Evolutionary conservation across 2,797 vertebrate genomes (phyloP), one percentile per base, ranked within the genome.

Genomic region (Protonibea diacanthus): DNA sequence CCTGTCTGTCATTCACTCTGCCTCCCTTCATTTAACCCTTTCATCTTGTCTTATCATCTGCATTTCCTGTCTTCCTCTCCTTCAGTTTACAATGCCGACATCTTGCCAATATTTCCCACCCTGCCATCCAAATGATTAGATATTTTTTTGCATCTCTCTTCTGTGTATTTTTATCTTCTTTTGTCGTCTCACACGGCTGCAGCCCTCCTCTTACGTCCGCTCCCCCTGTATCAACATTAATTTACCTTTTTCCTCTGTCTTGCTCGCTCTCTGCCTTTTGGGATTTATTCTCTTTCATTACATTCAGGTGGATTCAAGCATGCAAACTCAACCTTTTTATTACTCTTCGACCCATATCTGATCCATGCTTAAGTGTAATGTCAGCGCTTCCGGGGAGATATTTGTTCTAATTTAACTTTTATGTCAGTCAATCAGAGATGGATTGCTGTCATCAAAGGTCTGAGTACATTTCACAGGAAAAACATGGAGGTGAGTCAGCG

Each of bases 1-100:
- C 81, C 80, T 84, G 78, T 63, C 71, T 21, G 48, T 63, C 49
- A 13, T 59, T 80, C 60, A 44, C 20, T n/a, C n/a, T 13, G 11
- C 15, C 33, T 38, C 38, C 56, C 29, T 59, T 71, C 10, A 49
- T 74, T 73, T 78, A 80, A 87, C 73, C 71, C 59, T 13, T 42
- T 42, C 60, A 44, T 21, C 13, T 3, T 38, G 13, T 68, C 53
- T 33, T 21, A 44, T 58, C 17, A 14, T 55, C 27, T 57, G 23
- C 5, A 20, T 67, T 21, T 74, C 44, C 49, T 38, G 5, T 17
- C 14, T 33, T 40, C 4, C 10, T 45, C 14, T 27, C 6, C 14
- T 13, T 9, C n/a, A 44, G 2, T 79, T 69, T 72, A 33, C 53
- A 65, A 38, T 15, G 23, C 20, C 23, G 53, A 42, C 5, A 1